Evolutionary conservation across 1,140 invertebrate species (phyloP).

Genomic region (Trachymyrmex septentrionalis): DNA sequence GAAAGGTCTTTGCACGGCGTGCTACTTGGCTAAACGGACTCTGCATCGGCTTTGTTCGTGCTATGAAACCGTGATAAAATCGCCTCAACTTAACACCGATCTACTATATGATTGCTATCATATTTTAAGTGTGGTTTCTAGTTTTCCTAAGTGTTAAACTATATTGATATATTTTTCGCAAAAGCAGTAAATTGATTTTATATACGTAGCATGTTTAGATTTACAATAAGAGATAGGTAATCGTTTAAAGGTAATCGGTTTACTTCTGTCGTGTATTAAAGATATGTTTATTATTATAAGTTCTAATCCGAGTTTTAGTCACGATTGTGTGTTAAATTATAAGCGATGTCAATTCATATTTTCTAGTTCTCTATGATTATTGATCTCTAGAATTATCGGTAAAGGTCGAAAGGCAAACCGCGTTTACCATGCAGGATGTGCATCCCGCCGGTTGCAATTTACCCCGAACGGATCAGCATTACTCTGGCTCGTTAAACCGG

Average conservation of each 20-base stretch:
- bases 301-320: neutral
- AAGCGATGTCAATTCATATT: neutral
- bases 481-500: conserved; percentile 1
- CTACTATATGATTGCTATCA: conserved; percentile 20
- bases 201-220: neutral
- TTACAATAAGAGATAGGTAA: neutral
- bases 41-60: conserved; percentile 45
- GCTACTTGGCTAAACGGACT: conserved; percentile 52
- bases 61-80: conserved; percentile 51
- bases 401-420: conserved; percentile 4
- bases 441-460: conserved; percentile 42
- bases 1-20: conserved; percentile 51
- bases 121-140: conserved; percentile 21
- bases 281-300: conserved; percentile 2
- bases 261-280: neutral
- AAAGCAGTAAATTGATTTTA: conserved; percentile 14
- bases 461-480: conserved; percentile 17
- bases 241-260: neutral
- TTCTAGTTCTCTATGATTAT: neutral
- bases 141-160: conserved; percentile 21
- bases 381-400: conserved; percentile 1
- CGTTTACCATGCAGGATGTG: neutral
- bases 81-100: conserved; percentile 18
- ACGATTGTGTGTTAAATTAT: neutral
- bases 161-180: neutral